phyloP scores from a whole-genome alignment of 2,797 vertebrate species.

The Notamacropus eugenii region DNA sequence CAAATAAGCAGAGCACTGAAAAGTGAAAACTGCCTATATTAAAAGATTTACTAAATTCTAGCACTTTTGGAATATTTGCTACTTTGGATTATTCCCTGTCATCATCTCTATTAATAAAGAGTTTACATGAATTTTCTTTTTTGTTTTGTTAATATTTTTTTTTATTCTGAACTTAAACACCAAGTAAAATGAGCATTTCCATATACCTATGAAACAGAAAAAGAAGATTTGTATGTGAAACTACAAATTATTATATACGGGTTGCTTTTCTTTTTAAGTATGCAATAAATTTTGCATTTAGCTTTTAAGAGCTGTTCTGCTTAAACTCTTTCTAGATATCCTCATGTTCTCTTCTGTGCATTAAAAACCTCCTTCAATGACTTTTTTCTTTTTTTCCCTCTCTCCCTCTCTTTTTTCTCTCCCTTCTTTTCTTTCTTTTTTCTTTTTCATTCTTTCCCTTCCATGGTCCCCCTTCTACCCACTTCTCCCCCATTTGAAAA shows the following conservation, averaged over 20 bases:
- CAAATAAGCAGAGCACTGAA: neutral
- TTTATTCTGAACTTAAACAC: neutral
- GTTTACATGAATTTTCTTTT: too few relatives aligned
- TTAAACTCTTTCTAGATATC: neutral
- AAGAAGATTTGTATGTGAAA: neutral
- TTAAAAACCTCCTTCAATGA: too few relatives aligned
- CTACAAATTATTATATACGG: neutral
- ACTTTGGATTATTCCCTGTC: neutral
- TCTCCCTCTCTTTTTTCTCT: too few relatives aligned
- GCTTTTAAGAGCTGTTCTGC: neutral
- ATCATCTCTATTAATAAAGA: neutral
- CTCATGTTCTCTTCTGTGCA: neutral
- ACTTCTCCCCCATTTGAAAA: neutral
- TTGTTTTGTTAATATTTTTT: neutral
- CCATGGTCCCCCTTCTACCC: too few relatives aligned
- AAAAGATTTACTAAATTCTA: neutral
- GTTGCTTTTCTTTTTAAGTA: neutral
- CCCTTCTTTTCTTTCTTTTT: too few relatives aligned
- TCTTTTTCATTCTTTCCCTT: too few relatives aligned
- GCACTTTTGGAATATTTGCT: neutral
- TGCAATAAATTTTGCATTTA: neutral
- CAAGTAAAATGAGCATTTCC: neutral
- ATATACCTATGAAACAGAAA: neutral
- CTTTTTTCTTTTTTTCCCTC: too few relatives aligned
- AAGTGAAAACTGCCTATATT: neutral